A percentile compares a stretch with the other conserved stretches of the same genome.
These are phyloP conservation scores for Strigamia crassipes DNA, from an alignment of 2,888 invertebrate genomes.

Conservation along the genomic window DNA sequence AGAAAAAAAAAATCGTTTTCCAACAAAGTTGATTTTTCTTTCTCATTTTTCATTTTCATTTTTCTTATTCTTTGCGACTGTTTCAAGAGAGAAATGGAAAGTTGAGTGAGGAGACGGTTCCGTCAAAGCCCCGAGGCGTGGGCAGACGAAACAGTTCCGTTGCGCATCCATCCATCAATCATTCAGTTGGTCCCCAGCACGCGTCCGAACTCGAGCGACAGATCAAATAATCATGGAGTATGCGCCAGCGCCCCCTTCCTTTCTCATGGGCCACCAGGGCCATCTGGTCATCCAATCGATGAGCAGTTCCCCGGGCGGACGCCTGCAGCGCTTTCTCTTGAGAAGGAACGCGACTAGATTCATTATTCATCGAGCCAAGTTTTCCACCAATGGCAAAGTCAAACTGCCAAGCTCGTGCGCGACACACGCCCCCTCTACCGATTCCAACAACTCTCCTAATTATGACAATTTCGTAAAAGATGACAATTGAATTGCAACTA, in stretches of 20 bases:
- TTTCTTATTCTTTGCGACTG: no score
- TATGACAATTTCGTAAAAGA: conserved; percentile 32
- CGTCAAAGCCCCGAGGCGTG: conserved; percentile 35
- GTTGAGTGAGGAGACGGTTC: neutral
- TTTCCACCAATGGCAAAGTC: conserved; percentile 40
- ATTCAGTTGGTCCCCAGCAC: conserved; percentile 27
- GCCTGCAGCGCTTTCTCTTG: conserved; percentile 40
- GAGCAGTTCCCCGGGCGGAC: conserved; percentile 42
- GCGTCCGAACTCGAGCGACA: conserved; percentile 35
- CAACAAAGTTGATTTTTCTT: no score
- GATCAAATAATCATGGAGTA: conserved; percentile 38
- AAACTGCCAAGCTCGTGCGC: conserved; percentile 33
- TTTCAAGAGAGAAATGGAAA: neutral
- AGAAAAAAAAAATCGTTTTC: no score
- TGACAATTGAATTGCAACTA: neutral
- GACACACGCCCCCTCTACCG: conserved; percentile 36
- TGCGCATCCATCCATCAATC: conserved; percentile 35
- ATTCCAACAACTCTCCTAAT: conserved; percentile 19
- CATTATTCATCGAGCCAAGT: conserved; percentile 38
- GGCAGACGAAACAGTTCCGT: conserved; percentile 27
- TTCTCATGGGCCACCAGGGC: conserved; percentile 38
- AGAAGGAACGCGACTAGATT: conserved; percentile 29
- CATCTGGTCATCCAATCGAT: conserved; percentile 40
- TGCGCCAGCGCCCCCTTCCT: conserved; percentile 20
- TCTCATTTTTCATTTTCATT: no score